A percentile compares a stretch with the other conserved stretches of the same genome.
Conservation (phyloP, 2,113 vertebrate species). For the Micronycteris hirsuta region DNA sequence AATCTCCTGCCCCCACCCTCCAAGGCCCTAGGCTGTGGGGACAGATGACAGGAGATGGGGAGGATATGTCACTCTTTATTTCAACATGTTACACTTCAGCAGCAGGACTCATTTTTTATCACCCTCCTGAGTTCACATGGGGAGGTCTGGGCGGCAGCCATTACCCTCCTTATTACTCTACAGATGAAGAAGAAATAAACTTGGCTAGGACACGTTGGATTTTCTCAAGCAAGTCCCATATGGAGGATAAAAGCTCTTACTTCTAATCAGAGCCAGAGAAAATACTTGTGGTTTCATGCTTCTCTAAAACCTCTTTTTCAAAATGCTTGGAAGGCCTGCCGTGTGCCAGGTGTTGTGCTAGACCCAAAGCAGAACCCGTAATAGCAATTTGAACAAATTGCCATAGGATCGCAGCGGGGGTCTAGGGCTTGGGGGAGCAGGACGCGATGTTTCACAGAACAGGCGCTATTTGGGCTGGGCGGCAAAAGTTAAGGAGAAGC, state of each 20-base stretch:
- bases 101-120: slow-evolving; percentile 53
- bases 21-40: background rate
- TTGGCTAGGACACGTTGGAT: slow-evolving; percentile 51
- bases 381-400: background rate
- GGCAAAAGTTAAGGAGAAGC: background rate
- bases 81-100: background rate
- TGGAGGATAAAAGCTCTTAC: slow-evolving; percentile 53
- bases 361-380: background rate
- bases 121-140: slow-evolving; percentile 25
- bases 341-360: background rate
- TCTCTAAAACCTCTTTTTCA: slow-evolving; percentile 31
- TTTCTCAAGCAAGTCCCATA: slow-evolving; percentile 55
- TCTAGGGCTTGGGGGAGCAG: background rate
- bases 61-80: background rate
- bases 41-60: background rate
- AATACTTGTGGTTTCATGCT: background rate
- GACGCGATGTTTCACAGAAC: background rate
- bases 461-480: background rate
- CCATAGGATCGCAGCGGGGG: background rate
- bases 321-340: background rate
- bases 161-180: slow-evolving; percentile 46
- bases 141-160: slow-evolving; percentile 38
- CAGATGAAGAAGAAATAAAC: slow-evolving; percentile 61
- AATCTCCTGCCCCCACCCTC: background rate
- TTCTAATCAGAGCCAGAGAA: slow-evolving; percentile 47